These are phyloP conservation scores for Odontothrips loti DNA, from an alignment of 2,888 invertebrate genomes.

Conservation along the genomic window DNA sequence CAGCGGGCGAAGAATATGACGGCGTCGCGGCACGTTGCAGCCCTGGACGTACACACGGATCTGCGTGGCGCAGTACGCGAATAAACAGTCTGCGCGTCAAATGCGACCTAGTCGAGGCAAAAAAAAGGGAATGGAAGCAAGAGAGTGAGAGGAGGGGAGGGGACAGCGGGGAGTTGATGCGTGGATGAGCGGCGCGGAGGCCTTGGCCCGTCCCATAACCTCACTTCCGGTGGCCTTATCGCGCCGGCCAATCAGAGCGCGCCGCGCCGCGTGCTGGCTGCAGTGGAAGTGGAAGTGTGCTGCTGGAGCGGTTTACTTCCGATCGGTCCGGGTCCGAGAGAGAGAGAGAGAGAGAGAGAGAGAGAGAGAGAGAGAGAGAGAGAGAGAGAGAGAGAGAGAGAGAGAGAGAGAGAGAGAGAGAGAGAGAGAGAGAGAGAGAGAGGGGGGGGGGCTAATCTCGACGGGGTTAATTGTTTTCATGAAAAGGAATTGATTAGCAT, in stretches of 20 bases:
- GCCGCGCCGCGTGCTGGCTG: background rate
- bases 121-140: background rate
- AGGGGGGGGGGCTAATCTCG: too few relatives aligned
- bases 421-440: background rate
- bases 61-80: too few relatives aligned
- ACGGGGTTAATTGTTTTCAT: background rate
- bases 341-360: conserved; percentile 19
- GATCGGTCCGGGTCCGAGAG: background rate
- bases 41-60: too few relatives aligned
- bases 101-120: too few relatives aligned
- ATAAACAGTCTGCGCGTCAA: too few relatives aligned
- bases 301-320: background rate
- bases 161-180: background rate
- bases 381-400: conserved; percentile 18
- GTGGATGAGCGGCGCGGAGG: background rate
- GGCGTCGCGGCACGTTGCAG: too few relatives aligned
- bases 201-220: conserved; percentile 4
- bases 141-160: background rate
- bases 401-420: conserved; percentile 18
- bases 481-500: background rate
- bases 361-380: conserved; percentile 19
- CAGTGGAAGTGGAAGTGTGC: too few relatives aligned
- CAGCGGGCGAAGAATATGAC: too few relatives aligned
- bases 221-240: conserved; percentile 4
- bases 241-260: background rate